Conservation (phyloP, 1,140 invertebrate species). For the Monochamus saltuarius region DNA sequence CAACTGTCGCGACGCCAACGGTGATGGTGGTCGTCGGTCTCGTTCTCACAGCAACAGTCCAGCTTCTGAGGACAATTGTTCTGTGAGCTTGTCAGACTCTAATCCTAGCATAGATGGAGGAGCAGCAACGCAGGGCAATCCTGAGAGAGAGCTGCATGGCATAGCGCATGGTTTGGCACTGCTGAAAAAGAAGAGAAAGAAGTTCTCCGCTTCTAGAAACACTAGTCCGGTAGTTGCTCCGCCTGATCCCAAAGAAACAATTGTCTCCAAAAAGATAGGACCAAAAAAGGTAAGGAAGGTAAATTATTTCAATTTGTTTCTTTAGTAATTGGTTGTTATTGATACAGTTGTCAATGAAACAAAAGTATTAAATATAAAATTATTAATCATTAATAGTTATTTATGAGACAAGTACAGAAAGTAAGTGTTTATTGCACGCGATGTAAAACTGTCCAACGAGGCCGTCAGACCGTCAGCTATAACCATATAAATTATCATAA, state of each 20-base stretch:
- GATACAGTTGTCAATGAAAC: too few species aligned
- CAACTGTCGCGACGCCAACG: constrained; percentile 55
- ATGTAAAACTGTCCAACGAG: too few species aligned
- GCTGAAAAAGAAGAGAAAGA: constrained; percentile 74
- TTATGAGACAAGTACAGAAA: too few species aligned
- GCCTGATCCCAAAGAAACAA: constrained; percentile 40
- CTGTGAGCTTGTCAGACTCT: constrained; percentile 50
- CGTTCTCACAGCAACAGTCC: constrained; percentile 52
- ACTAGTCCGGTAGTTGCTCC: constrained; percentile 59
- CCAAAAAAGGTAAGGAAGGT: constrained; percentile 44
- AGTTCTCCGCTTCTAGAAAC: constrained; percentile 74
- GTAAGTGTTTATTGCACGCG: too few species aligned
- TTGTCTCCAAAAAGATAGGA: constrained; percentile 23
- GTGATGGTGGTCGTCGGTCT: constrained; percentile 50
- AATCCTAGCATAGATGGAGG: constrained; percentile 52
- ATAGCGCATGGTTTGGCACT: constrained; percentile 63
- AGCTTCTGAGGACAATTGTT: constrained; percentile 49
- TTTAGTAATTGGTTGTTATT: too few species aligned
- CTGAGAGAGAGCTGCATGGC: constrained; percentile 41
- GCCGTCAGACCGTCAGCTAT: too few species aligned
- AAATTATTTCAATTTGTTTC: too few species aligned
- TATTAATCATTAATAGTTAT: too few species aligned
- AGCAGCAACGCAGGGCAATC: constrained; percentile 18
- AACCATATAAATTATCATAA: too few species aligned
- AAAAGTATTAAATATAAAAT: too few species aligned